Conservation (phyloP, 2,113 vertebrate species). For the Aspiorhynchus laticeps region DNA sequence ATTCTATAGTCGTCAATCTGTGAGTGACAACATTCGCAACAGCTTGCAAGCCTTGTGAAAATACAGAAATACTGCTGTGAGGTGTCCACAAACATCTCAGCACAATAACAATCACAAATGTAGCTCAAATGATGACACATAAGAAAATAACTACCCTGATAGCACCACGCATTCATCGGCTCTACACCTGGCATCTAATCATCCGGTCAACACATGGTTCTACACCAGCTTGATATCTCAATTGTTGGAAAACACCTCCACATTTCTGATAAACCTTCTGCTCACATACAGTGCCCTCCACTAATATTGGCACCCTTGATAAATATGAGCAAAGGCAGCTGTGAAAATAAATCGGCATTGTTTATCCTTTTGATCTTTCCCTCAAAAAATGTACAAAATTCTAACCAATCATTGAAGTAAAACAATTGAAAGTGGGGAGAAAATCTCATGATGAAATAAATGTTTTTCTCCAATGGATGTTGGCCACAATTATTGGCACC, state of each 20-base stretch:
- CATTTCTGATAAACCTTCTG: slow-evolving; percentile 16
- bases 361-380: no score
- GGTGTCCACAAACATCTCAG: not conserved
- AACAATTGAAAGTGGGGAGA: no score
- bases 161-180: slow-evolving; percentile 18
- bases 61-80: not conserved
- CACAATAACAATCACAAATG: not conserved
- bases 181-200: slow-evolving; percentile 17
- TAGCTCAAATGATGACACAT: not conserved
- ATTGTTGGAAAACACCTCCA: slow-evolving; percentile 16
- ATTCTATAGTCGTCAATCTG: not conserved
- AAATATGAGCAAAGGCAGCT: no score
- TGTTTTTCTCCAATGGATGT: no score
- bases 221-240: slow-evolving; percentile 5
- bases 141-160: slow-evolving; percentile 23
- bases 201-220: slow-evolving; percentile 11
- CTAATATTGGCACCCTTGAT: no score
- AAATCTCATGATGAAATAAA: no score
- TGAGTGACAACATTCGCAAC: not conserved
- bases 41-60: not conserved
- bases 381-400: no score
- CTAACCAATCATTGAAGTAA: no score
- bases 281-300: no score
- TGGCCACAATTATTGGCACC: no score
- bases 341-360: no score